Evolutionary conservation across 2,113 vertebrate species (phyloP).

Genomic region (Hymenochirus boettgeri): DNA sequence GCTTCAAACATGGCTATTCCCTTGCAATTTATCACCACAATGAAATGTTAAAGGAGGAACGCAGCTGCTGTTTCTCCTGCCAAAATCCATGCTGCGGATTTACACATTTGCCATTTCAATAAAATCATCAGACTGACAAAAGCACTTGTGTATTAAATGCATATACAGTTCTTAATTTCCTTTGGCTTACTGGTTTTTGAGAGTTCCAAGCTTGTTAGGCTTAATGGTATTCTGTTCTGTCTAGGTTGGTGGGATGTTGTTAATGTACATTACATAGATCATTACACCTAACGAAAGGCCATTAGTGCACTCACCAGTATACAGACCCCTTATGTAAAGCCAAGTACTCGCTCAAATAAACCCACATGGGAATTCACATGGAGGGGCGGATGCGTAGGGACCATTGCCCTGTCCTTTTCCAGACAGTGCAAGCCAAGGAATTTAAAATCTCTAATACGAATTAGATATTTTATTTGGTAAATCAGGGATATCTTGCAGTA

Average conservation of each 20-base stretch:
- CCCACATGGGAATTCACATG: too few relatives aligned
- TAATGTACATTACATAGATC: neutral
- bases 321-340: too few relatives aligned
- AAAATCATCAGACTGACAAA: slow-evolving; percentile 41
- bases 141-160: slow-evolving; percentile 25
- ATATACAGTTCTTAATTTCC: slow-evolving; percentile 11
- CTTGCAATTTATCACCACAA: slow-evolving; percentile 35
- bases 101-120: slow-evolving; percentile 41
- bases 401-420: too few relatives aligned
- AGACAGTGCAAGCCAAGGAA: too few relatives aligned
- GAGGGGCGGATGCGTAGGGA: too few relatives aligned
- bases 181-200: slow-evolving; percentile 23
- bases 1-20: slow-evolving; percentile 39
- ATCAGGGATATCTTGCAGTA: too few relatives aligned
- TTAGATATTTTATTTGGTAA: too few relatives aligned
- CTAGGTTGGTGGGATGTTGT: slow-evolving; percentile 15
- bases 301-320: too few relatives aligned
- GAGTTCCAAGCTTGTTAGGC: slow-evolving; percentile 17
- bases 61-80: slow-evolving; percentile 32
- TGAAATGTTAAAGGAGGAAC: slow-evolving; percentile 30
- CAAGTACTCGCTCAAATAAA: too few relatives aligned
- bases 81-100: slow-evolving; percentile 36
- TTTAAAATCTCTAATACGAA: too few relatives aligned
- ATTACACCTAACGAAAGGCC: neutral
- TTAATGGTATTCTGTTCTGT: slow-evolving; percentile 12